phyloP scores from a whole-genome alignment of 1,140 invertebrate species.

The Ooceraea biroi region DNA sequence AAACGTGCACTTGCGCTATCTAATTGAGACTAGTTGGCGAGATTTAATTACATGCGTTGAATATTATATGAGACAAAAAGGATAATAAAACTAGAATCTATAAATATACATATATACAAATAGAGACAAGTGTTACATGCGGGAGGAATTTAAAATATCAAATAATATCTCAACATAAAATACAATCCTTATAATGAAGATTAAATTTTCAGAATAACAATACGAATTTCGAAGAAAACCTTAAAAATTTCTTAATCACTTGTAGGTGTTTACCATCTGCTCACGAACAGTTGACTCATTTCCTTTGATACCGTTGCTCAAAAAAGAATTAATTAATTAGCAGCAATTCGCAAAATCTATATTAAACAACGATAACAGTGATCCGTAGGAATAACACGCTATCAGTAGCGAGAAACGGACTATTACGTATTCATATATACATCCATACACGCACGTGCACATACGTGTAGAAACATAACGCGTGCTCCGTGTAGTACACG shows the following conservation, averaged over 20 bases:
- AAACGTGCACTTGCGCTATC: conserved; percentile 11
- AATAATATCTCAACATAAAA: background rate
- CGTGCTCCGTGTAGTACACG: conserved; percentile 55
- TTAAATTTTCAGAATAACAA: background rate
- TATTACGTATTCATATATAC: conserved; percentile 6
- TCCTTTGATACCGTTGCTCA: background rate
- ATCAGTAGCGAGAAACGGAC: conserved; percentile 52
- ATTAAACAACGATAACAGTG: conserved; percentile 22
- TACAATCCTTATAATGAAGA: background rate
- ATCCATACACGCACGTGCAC: background rate
- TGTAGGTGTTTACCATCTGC: background rate
- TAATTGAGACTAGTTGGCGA: conserved; percentile 44
- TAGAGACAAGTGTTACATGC: background rate
- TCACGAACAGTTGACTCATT: background rate
- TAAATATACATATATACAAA: background rate
- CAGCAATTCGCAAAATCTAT: conserved; percentile 38
- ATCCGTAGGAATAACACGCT: conserved; percentile 32
- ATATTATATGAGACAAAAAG: background rate
- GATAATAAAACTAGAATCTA: conserved; percentile 16
- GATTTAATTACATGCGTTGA: conserved; percentile 17
- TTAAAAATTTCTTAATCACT: background rate
- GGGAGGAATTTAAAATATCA: background rate
- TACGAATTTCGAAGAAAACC: background rate
- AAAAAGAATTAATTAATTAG: conserved; percentile 21
- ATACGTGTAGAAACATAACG: conserved; percentile 37